Conservation (phyloP, 2,113 vertebrate species). For the Scortum barcoo region DNA sequence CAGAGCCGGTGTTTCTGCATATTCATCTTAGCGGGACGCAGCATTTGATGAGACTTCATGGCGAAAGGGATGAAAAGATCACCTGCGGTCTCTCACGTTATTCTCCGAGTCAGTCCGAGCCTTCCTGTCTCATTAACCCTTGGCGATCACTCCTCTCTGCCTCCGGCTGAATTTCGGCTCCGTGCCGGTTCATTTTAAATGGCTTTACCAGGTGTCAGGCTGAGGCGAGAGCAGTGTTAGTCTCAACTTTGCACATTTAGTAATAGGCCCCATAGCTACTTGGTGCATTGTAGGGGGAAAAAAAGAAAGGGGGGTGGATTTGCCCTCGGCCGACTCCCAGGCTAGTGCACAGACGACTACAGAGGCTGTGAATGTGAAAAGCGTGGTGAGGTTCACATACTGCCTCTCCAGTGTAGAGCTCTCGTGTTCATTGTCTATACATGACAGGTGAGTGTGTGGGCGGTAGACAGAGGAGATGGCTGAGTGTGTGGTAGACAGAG, state of each 20-base stretch:
- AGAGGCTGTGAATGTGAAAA: slow-evolving; percentile 12
- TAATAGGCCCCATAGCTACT: slow-evolving; percentile 24
- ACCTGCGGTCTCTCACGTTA: background rate
- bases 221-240: background rate
- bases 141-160: background rate
- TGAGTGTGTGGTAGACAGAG: background rate
- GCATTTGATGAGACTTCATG: background rate
- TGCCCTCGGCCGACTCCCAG: slow-evolving; percentile 11
- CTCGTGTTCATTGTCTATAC: slow-evolving; percentile 36
- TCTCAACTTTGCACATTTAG: slow-evolving; percentile 24
- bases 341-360: slow-evolving; percentile 10
- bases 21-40: background rate
- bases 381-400: background rate
- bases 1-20: background rate
- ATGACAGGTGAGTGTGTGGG: slow-evolving; percentile 46
- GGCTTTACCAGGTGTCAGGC: background rate
- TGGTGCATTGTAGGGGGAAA: slow-evolving; percentile 10
- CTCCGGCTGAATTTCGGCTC: slow-evolving; percentile 16
- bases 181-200: slow-evolving; percentile 33
- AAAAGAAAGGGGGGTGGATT: slow-evolving; percentile 12
- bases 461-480: slow-evolving; percentile 9
- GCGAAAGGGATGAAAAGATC: slow-evolving; percentile 4
- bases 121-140: slow-evolving; percentile 23
- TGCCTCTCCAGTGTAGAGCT: slow-evolving; percentile 14
- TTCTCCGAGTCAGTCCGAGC: slow-evolving; percentile 5